A percentile compares a stretch with the other conserved stretches of the same genome.
These are phyloP conservation scores for Pelobates cultripes DNA, from an alignment of 2,797 vertebrate species.

Conservation along the genomic window DNA sequence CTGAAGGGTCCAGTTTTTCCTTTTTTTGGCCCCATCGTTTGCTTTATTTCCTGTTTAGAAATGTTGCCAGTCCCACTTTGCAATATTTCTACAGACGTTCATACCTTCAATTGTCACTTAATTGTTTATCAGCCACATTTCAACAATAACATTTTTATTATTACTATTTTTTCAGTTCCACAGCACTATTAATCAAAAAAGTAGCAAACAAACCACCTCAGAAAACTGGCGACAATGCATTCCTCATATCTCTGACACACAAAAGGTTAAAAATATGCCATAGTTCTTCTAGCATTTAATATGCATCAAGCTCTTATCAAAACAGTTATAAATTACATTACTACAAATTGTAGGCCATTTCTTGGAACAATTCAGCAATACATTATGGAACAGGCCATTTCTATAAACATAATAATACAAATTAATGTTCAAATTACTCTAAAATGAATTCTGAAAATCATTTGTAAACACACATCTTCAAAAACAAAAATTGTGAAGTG, in stretches of 20 bases:
- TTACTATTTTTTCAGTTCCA: too few species aligned
- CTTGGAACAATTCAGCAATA: conserved; percentile 1
- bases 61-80: too few species aligned
- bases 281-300: neutral
- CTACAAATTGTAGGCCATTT: neutral
- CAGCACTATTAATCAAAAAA: too few species aligned
- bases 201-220: too few species aligned
- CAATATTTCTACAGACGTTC: too few species aligned
- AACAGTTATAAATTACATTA: neutral
- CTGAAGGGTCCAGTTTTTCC: too few species aligned
- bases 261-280: neutral
- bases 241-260: neutral
- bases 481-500: neutral
- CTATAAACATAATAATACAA: conserved; percentile 20
- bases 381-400: conserved; percentile 12
- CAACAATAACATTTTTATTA: too few species aligned
- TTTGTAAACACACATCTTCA: conserved; percentile 11
- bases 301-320: neutral
- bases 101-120: too few species aligned
- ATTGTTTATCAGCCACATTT: too few species aligned
- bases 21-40: too few species aligned
- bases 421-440: conserved; percentile 24
- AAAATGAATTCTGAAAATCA: conserved; percentile 21
- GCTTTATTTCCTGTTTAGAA: too few species aligned
- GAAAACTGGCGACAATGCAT: too few species aligned